phyloP scores from a whole-genome alignment of 2,113 vertebrate genomes.

The Mustelus asterias region DNA sequence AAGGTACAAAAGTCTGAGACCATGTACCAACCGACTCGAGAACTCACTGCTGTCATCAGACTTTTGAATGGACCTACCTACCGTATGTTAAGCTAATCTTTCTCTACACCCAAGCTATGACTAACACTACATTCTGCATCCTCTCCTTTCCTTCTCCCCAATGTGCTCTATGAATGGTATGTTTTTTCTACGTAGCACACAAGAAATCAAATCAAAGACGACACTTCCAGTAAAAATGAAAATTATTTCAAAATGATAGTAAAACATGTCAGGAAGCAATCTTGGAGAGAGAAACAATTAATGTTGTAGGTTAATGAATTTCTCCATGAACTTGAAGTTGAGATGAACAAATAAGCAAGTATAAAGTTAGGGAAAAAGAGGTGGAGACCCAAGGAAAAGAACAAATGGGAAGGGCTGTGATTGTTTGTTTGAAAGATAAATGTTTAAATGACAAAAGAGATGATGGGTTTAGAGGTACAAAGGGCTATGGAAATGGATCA shows the following conservation, averaged over 20 bases:
- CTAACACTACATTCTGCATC: too few species aligned
- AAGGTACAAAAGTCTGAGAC: neutral
- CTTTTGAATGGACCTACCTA: too few species aligned
- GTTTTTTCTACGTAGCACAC: too few species aligned
- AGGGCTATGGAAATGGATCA: neutral
- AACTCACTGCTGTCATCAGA: too few species aligned
- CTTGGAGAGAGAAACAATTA: neutral
- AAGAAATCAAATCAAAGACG: too few species aligned
- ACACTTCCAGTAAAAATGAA: neutral
- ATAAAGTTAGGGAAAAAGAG: neutral
- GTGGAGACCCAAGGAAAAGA: neutral
- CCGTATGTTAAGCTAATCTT: too few species aligned
- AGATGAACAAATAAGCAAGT: neutral
- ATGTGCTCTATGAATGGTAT: too few species aligned
- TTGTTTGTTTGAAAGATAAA: neutral
- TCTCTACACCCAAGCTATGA: too few species aligned
- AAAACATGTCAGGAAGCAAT: neutral
- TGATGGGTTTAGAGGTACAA: neutral
- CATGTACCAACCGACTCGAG: too few species aligned
- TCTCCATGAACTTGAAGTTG: neutral
- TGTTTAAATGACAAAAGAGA: neutral
- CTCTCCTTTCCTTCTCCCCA: too few species aligned
- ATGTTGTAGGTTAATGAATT: neutral
- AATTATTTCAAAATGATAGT: neutral
- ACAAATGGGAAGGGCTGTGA: neutral